phyloP scores from a whole-genome alignment of 2,888 invertebrate species.

The Yponomeuta cagnagella region DNA sequence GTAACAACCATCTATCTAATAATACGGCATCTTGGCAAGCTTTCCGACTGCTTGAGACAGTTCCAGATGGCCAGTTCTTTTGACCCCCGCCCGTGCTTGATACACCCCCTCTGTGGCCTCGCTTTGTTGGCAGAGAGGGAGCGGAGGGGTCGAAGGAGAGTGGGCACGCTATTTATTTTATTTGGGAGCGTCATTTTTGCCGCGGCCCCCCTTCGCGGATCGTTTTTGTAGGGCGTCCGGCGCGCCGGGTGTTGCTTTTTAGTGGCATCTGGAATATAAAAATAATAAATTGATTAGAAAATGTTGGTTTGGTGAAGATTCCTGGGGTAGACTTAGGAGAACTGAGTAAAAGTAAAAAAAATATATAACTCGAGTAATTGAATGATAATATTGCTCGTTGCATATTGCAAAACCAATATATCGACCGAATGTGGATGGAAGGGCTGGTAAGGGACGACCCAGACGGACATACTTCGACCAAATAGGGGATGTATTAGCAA shows the following conservation, averaged over 20 bases:
- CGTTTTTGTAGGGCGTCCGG: conserved; percentile 60
- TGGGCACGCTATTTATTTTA: conserved; percentile 57
- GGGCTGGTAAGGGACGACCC: too few species aligned
- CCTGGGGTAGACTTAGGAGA: background rate
- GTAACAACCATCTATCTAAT: conserved; percentile 17
- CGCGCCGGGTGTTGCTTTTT: conserved; percentile 35
- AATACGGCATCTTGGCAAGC: conserved; percentile 21
- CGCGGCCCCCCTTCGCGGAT: conserved; percentile 54
- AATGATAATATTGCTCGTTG: too few species aligned
- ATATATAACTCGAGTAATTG: background rate
- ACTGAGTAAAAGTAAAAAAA: background rate
- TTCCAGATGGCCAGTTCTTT: conserved; percentile 28
- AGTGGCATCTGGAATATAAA: conserved; percentile 36
- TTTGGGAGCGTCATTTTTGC: conserved; percentile 65
- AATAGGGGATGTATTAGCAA: too few species aligned
- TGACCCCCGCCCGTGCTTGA: conserved; percentile 25
- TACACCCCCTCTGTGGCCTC: conserved; percentile 23
- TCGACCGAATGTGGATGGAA: too few species aligned
- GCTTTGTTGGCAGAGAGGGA: conserved; percentile 20
- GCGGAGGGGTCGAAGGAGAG: conserved; percentile 29
- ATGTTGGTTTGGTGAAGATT: too few species aligned
- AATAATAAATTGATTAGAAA: background rate
- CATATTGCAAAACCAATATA: too few species aligned
- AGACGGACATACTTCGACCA: too few species aligned
- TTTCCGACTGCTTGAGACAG: conserved; percentile 30